Conservation (phyloP, 2,888 invertebrate genomes). For the Isoperla grammatica region DNA sequence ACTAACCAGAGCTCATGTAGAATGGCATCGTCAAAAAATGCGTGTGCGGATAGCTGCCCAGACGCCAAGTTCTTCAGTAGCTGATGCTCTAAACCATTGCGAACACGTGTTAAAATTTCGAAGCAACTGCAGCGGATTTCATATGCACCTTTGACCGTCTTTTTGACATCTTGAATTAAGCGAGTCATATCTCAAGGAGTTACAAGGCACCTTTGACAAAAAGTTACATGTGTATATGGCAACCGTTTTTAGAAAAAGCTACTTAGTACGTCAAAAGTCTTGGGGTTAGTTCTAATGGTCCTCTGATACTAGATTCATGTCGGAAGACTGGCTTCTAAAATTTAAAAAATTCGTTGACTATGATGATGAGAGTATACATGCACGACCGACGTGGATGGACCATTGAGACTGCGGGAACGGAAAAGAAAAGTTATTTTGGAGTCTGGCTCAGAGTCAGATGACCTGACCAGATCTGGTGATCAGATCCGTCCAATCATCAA, state of each 20-base stretch:
- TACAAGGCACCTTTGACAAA: slow-evolving; percentile 17
- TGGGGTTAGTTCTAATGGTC: not conserved
- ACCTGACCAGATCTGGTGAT: no score
- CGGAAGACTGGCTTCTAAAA: slow-evolving; percentile 23
- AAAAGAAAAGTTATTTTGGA: no score
- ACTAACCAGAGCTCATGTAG: slow-evolving; percentile 20
- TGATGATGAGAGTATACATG: no score
- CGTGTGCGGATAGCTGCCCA: slow-evolving; percentile 27
- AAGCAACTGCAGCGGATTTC: slow-evolving; percentile 13
- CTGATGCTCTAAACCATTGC: slow-evolving; percentile 24
- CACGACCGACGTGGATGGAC: no score
- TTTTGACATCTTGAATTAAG: slow-evolving; percentile 24
- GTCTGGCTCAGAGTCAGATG: no score
- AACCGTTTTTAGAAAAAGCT: slow-evolving; percentile 11
- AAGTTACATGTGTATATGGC: slow-evolving; percentile 9
- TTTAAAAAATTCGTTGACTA: no score
- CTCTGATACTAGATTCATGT: not conserved
- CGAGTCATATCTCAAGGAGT: not conserved
- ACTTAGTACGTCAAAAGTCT: slow-evolving; percentile 9
- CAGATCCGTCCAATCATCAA: no score
- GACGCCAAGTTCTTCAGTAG: slow-evolving; percentile 26
- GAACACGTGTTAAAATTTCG: slow-evolving; percentile 9
- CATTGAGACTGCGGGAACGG: no score
- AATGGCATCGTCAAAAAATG: slow-evolving; percentile 26
- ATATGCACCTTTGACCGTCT: slow-evolving; percentile 13